These are phyloP conservation scores for Ips nitidus DNA, from an alignment of 1,140 invertebrate species.

Conservation along the genomic window DNA sequence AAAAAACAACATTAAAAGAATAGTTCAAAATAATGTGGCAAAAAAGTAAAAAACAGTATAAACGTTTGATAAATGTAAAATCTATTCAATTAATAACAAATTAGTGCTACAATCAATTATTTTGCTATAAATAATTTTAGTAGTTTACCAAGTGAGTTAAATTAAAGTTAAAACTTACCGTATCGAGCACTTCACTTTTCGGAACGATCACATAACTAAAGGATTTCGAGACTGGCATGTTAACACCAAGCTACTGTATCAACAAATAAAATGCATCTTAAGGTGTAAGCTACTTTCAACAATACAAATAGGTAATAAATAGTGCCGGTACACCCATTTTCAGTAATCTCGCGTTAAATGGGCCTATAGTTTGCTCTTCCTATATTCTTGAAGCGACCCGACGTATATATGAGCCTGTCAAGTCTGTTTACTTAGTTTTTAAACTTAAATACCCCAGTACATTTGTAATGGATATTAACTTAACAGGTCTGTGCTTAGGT, in stretches of 20 bases:
- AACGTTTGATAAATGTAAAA: background rate
- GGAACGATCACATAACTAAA: conserved; percentile 15
- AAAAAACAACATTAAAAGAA: too few species aligned
- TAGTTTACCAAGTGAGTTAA: background rate
- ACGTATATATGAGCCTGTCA: background rate
- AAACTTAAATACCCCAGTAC: background rate
- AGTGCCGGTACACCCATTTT: conserved; percentile 2
- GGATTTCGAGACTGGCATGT: background rate
- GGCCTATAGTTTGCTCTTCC: conserved; percentile 1
- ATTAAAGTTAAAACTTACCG: background rate
- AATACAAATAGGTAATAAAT: conserved; percentile 22
- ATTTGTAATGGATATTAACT: background rate
- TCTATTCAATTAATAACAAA: background rate
- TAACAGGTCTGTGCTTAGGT: background rate
- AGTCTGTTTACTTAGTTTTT: background rate
- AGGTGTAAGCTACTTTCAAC: conserved; percentile 13
- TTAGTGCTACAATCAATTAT: background rate
- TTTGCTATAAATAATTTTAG: background rate
- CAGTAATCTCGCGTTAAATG: conserved; percentile 11
- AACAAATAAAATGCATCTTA: conserved; percentile 16
- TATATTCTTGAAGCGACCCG: conserved; percentile 4
- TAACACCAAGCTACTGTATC: conserved; percentile 11
- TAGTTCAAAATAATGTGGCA: too few species aligned
- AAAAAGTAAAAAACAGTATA: background rate
- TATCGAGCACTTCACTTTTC: background rate